Conservation (phyloP, 2,113 vertebrate genomes). For the Ageneiosus marmoratus region DNA sequence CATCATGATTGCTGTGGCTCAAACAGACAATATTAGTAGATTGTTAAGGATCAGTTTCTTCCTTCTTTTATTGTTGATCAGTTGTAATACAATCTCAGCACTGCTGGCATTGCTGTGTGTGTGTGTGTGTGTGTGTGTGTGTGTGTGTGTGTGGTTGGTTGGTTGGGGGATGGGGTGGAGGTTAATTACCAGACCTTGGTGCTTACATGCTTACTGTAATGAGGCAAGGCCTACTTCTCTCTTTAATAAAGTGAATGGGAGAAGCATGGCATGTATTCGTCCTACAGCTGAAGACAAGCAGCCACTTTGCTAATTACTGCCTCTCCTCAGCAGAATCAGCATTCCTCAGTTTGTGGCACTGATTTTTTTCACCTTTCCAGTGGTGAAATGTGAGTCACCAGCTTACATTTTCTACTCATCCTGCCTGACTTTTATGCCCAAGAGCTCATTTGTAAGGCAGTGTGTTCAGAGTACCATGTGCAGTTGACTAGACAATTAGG, state of each 20-base stretch:
- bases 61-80: not conserved
- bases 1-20: not conserved
- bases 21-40: not conserved
- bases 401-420: not conserved
- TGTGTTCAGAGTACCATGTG: constrained; percentile 13
- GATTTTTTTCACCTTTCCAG: not conserved
- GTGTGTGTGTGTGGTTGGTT: not conserved
- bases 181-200: constrained; percentile 27
- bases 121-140: not conserved
- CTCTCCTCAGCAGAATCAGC: constrained; percentile 54
- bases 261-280: constrained; percentile 54
- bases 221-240: constrained; percentile 48
- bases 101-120: not conserved
- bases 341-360: constrained; percentile 54
- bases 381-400: not conserved
- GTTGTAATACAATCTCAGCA: not conserved
- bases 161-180: not conserved
- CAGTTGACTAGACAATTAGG: constrained; percentile 39
- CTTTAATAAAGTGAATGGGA: constrained; percentile 60
- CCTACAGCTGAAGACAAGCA: constrained; percentile 44
- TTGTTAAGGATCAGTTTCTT: not conserved
- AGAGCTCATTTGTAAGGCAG: not conserved
- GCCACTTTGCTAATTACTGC: constrained; percentile 65
- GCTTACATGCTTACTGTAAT: constrained; percentile 34
- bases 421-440: not conserved